These are phyloP conservation scores for Apoderus coryli DNA, from an alignment of 2,888 invertebrate genomes.

Conservation along the genomic window DNA sequence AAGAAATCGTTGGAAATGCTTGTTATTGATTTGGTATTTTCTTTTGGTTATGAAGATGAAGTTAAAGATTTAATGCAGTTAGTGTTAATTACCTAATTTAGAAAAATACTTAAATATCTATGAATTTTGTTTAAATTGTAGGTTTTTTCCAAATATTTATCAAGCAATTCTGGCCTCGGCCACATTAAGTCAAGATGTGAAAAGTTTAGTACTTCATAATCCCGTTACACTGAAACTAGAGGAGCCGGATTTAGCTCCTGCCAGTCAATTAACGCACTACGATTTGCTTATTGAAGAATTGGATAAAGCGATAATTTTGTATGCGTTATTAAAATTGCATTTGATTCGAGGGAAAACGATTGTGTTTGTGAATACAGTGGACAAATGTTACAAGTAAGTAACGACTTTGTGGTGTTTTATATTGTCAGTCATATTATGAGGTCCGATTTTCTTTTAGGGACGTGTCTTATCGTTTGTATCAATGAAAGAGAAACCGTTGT, in stretches of 20 bases:
- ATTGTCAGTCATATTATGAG: too few species aligned
- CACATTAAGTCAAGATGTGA: conserved; percentile 86
- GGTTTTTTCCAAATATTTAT: conserved; percentile 67
- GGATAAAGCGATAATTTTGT: conserved; percentile 90
- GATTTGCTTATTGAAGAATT: conserved; percentile 82
- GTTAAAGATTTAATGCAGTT: conserved; percentile 47
- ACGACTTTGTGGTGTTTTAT: too few species aligned
- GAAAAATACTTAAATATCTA: conserved; percentile 4
- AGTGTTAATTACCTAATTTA: conserved; percentile 9
- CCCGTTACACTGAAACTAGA: conserved; percentile 88
- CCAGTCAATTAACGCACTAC: conserved; percentile 78
- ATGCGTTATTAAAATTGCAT: conserved; percentile 79
- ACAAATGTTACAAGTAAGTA: conserved; percentile 89
- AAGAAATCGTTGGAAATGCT: conserved; percentile 69
- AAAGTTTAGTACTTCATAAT: conserved; percentile 79
- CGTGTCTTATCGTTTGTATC: conserved; percentile 82
- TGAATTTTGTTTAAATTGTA: too few species aligned
- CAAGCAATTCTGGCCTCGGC: conserved; percentile 94
- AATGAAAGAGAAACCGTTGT: conserved; percentile 55
- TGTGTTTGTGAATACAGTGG: conserved; percentile 93
- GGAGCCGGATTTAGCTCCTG: conserved; percentile 83
- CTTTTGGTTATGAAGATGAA: conserved; percentile 90
- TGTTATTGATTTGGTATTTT: conserved; percentile 93
- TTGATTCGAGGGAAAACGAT: conserved; percentile 90
- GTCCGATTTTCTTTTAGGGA: conserved; percentile 44